Evolutionary conservation across 2,888 invertebrate species (phyloP).

Genomic region (Sphaerophoria taeniata): DNA sequence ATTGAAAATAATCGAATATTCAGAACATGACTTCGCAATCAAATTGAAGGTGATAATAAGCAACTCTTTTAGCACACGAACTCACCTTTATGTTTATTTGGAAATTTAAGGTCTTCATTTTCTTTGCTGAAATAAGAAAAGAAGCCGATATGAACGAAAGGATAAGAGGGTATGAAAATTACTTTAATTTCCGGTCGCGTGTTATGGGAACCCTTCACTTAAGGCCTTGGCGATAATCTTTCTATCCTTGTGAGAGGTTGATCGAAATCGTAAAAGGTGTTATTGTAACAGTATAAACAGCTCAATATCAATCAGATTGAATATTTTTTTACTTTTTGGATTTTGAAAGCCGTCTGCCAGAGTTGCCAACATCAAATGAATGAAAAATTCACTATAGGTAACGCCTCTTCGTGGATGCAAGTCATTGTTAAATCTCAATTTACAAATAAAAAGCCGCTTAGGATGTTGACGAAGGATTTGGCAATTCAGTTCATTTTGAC

Average conservation of each 20-base stretch:
- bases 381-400: too few relatives aligned
- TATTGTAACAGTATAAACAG: not conserved
- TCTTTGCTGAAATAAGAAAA: not conserved
- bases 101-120: slow-evolving; percentile 19
- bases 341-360: too few relatives aligned
- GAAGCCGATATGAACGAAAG: not conserved
- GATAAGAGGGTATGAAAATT: not conserved
- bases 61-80: not conserved
- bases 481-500: too few relatives aligned
- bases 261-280: not conserved
- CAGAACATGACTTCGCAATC: slow-evolving; percentile 20
- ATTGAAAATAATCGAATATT: slow-evolving; percentile 13
- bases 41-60: slow-evolving; percentile 8
- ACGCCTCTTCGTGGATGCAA: too few relatives aligned
- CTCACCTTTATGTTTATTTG: not conserved
- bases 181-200: slow-evolving; percentile 39
- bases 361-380: too few relatives aligned
- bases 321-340: too few relatives aligned
- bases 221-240: not conserved
- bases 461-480: too few relatives aligned
- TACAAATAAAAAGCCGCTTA: too few relatives aligned
- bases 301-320: not conserved
- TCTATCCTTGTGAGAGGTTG: not conserved
- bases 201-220: not conserved
- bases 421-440: too few relatives aligned